phyloP scores from a whole-genome alignment of 2,113 vertebrate species.

The Hydrolagus affinis region DNA sequence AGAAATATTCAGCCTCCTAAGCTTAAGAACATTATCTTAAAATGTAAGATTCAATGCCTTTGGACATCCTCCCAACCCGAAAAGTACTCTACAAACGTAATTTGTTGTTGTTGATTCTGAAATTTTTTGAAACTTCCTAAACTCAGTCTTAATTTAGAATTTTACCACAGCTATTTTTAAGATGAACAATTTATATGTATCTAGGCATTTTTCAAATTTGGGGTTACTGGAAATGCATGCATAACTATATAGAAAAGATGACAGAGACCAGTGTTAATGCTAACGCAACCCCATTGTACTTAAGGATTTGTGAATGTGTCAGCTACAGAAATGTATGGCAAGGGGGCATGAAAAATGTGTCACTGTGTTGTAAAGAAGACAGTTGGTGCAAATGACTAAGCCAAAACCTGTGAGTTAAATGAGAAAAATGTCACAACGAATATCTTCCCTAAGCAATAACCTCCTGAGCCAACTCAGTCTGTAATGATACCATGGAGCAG shows the following conservation, averaged over 20 bases:
- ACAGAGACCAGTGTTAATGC: not conserved
- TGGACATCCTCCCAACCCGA: too few relatives aligned
- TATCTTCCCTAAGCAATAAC: constrained; percentile 12
- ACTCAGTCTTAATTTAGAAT: not conserved
- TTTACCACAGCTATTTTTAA: not conserved
- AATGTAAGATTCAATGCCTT: too few relatives aligned
- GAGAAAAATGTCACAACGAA: constrained; percentile 12
- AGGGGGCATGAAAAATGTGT: not conserved
- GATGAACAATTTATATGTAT: not conserved
- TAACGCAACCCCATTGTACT: not conserved
- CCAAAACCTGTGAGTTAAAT: constrained; percentile 15
- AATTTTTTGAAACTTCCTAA: too few relatives aligned
- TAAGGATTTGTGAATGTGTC: not conserved
- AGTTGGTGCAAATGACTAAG: constrained; percentile 12
- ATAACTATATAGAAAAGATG: not conserved
- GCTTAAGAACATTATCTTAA: too few relatives aligned
- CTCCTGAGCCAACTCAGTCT: not conserved
- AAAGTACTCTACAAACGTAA: too few relatives aligned
- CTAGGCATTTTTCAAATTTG: not conserved
- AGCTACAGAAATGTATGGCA: not conserved
- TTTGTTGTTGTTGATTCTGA: too few relatives aligned
- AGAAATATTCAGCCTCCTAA: too few relatives aligned
- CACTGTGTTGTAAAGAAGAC: not conserved
- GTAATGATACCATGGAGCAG: not conserved
- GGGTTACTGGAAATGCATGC: not conserved